A percentile compares a stretch with the other conserved stretches of the same genome.
Conservation (phyloP, 2,797 vertebrate genomes). For the Atherinosoma microstoma region DNA sequence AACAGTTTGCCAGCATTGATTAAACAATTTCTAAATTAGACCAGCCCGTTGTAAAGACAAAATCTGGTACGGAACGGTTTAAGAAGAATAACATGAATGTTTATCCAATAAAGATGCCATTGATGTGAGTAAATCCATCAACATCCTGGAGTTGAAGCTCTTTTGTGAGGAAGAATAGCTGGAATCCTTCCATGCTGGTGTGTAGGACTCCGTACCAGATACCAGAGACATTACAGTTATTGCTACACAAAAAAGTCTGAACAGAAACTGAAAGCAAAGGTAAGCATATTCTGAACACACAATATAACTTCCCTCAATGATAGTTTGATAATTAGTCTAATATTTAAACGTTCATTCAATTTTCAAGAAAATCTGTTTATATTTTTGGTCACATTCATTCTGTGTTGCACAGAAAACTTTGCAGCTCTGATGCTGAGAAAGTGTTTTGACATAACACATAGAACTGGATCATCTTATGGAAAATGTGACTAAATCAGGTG, state of each 20-base stretch:
- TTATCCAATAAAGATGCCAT: neutral
- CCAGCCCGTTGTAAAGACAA: neutral
- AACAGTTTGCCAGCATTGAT: neutral
- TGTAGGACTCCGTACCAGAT: no score
- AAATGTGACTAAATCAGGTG: neutral
- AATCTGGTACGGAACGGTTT: neutral
- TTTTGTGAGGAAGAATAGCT: neutral
- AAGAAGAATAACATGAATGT: neutral
- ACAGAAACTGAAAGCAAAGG: neutral
- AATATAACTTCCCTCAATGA: neutral
- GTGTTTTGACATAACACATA: neutral
- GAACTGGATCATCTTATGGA: neutral
- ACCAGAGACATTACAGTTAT: neutral
- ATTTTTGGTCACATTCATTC: neutral
- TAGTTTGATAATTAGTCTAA: neutral
- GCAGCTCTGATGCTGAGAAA: neutral
- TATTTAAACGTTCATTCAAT: neutral
- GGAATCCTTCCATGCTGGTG: no score
- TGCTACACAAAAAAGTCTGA: neutral
- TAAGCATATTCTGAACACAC: neutral
- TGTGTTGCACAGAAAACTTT: neutral
- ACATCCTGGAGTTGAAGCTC: neutral
- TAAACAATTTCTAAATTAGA: neutral
- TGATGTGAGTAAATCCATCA: neutral
- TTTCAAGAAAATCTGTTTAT: neutral